A percentile compares a stretch with the other conserved stretches of the same genome.
These are phyloP conservation scores for Eudorcas thomsonii DNA, from an alignment of 2,113 vertebrate species.

Conservation along the genomic window DNA sequence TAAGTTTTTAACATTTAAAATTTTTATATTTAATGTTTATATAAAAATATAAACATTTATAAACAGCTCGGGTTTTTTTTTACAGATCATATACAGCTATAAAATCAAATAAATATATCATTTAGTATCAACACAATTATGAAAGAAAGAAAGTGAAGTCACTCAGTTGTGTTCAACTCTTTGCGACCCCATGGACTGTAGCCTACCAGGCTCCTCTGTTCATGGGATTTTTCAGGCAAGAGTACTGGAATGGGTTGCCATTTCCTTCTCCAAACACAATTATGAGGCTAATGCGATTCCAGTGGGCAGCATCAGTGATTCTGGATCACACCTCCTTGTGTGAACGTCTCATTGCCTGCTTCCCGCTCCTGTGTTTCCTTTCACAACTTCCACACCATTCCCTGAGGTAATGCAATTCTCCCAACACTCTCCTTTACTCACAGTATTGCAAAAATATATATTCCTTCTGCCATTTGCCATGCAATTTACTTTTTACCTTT, in stretches of 20 bases:
- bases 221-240: neutral
- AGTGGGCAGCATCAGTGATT: no score
- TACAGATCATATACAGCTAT: neutral
- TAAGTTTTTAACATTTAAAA: neutral
- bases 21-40: neutral
- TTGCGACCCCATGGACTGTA: neutral
- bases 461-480: neutral
- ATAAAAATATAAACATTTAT: neutral
- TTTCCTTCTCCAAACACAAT: neutral
- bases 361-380: neutral
- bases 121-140: neutral
- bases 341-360: rapidly evolving
- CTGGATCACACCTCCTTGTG: rapidly evolving
- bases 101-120: neutral
- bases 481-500: neutral
- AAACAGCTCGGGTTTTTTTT: neutral
- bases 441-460: neutral
- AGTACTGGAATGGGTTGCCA: neutral
- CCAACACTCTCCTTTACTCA: neutral
- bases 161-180: neutral
- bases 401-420: neutral
- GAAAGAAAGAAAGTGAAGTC: neutral
- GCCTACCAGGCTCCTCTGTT: neutral
- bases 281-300: neutral
- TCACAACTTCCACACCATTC: neutral